phyloP scores from a whole-genome alignment of 1,140 invertebrate species.

The Amyelois transitella region DNA sequence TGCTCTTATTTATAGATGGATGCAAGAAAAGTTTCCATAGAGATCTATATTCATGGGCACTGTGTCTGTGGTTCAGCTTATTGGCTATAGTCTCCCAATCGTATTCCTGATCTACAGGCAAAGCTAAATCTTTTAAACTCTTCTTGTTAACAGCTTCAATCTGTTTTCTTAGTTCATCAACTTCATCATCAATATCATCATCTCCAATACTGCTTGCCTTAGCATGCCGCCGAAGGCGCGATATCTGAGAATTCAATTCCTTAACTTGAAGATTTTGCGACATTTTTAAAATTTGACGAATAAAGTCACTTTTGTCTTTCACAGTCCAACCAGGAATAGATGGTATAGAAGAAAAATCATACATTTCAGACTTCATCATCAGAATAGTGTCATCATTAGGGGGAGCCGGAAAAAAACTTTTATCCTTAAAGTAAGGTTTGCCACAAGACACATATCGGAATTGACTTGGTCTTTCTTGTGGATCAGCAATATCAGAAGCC shows the following conservation, averaged over 20 bases:
- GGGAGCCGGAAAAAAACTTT: conserved; percentile 38
- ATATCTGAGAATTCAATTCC: conserved; percentile 33
- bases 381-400: conserved; percentile 51
- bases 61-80: conserved; percentile 43
- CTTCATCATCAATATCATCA: conserved; percentile 8
- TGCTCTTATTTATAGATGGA: conserved; percentile 77
- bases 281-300: conserved; percentile 32
- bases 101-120: conserved; percentile 53
- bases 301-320: conserved; percentile 47
- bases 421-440: conserved; percentile 60
- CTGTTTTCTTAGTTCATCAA: conserved; percentile 29
- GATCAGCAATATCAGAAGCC: conserved; percentile 3
- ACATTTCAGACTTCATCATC: conserved; percentile 47
- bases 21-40: conserved; percentile 82
- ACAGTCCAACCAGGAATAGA: conserved; percentile 53
- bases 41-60: conserved; percentile 41
- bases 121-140: conserved; percentile 34
- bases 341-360: conserved; percentile 41
- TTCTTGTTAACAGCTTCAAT: conserved; percentile 27
- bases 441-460: conserved; percentile 48
- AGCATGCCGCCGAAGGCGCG: conserved; percentile 26
- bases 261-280: conserved; percentile 35
- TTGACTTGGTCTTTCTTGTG: conserved; percentile 20
- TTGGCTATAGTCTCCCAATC: conserved; percentile 55
- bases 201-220: conserved; percentile 19